Evolutionary conservation across 2,888 invertebrate species (phyloP), one percentile per base, ranked within the genome.

Genomic region (Lasioglossum morio): DNA sequence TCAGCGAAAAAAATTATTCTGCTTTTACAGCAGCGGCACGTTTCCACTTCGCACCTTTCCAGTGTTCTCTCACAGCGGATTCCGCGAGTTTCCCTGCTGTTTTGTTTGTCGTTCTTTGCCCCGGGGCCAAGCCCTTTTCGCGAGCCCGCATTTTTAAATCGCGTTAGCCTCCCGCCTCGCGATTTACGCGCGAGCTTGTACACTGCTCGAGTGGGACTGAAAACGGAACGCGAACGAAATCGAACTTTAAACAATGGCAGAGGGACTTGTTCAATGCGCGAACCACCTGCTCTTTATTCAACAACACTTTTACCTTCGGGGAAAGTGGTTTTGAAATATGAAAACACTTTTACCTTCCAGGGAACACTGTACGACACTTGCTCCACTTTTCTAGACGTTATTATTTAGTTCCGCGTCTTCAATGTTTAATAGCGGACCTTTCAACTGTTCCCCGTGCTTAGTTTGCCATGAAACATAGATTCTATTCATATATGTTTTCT

Each of bases 91-190:
- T 23, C 48, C 53, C 46, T 57, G 63, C 53, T 37, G 79, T 84
- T 89, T 80, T 81, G 76, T 84, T 79, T 78, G 57, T 30, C 72
- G 66, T 63, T 66, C 27, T n/a, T 48, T 46, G 60, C 72, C 16
- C 74, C 72, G 16, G 27, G 43, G 57, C n/a, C 46, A 53, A 79
- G 79, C 57, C 34, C 27, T 66, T 60, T 46, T 77, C 70, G 70
- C 72, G 73, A 60, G 0, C 40, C 48, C 73, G 69, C 74, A 75
- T 27, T 82, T 85, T 77, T 79, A 86, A 89, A 81, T 85, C 76
- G 79, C 82, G 82, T 85, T 82, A 87, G 80, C 81, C 57, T 73
- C 53, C 74, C 75, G 66, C 43, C 48, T 37, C 27, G 48, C 66
- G 79, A 86, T 82, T 82, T 72, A 85, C 63, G 77, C 66, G 19